A percentile compares a stretch with the other conserved stretches of the same genome.
Evolutionary conservation across 2,113 vertebrate species (phyloP).

Genomic region (Monarcha castaneiventris): DNA sequence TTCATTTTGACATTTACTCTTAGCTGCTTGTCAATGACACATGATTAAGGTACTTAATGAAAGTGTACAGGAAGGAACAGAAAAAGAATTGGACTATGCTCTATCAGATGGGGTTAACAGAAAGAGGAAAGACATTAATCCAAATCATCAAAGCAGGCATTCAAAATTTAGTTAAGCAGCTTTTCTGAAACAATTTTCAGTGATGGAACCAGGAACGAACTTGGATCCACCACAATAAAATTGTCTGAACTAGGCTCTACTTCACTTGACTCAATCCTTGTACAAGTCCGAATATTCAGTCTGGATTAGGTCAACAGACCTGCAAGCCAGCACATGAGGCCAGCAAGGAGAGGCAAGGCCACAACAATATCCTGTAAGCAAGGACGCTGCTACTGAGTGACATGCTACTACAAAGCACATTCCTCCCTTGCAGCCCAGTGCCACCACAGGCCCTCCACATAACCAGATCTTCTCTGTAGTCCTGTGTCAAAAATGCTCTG

Average conservation of each 20-base stretch:
- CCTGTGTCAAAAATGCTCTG: neutral
- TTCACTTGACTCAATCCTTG: neutral
- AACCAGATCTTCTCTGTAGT: neutral
- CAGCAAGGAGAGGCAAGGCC: neutral
- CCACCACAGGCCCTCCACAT: neutral
- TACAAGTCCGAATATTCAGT: neutral
- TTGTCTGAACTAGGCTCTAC: neutral
- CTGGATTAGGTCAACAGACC: neutral
- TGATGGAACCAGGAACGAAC: neutral
- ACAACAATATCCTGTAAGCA: neutral
- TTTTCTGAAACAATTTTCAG: neutral
- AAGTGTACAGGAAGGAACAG: neutral
- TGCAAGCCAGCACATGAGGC: neutral
- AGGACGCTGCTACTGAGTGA: neutral
- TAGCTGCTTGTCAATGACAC: neutral
- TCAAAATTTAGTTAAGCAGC: neutral
- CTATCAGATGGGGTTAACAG: neutral
- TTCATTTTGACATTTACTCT: neutral
- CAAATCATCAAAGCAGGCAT: neutral
- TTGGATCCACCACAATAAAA: neutral
- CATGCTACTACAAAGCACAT: neutral
- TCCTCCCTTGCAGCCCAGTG: neutral
- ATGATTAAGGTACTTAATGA: neutral
- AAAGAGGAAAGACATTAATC: neutral
- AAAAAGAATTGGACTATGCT: neutral